Percentiles rank a stretch among this genome's conserved stretches.
Conservation (phyloP, 1,140 invertebrate genomes). For the Hesperophylax magnus region DNA sequence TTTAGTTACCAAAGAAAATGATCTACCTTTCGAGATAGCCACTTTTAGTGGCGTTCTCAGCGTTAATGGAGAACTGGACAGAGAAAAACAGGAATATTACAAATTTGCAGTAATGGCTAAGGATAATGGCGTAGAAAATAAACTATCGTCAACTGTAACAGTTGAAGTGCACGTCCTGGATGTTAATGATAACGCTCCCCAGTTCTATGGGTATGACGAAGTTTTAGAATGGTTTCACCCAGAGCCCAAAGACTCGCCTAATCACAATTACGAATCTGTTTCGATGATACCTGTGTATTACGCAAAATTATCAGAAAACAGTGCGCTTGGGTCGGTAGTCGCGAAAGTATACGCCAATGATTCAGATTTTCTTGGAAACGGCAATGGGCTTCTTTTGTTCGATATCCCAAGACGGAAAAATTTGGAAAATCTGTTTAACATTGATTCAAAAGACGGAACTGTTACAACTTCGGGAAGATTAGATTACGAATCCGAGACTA, state of each 20-base stretch:
- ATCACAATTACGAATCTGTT: conserved; percentile 71
- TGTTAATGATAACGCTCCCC: conserved; percentile 83
- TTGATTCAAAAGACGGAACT: conserved; percentile 85
- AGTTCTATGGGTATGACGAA: conserved; percentile 81
- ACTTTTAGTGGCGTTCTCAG: conserved; percentile 81
- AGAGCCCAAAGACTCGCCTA: conserved; percentile 66
- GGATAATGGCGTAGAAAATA: conserved; percentile 76
- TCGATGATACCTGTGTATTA: conserved; percentile 79
- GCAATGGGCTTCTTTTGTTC: conserved; percentile 85
- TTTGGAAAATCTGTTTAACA: conserved; percentile 78
- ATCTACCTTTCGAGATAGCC: conserved; percentile 82
- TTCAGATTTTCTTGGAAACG: conserved; percentile 86
- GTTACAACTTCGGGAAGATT: conserved; percentile 81
- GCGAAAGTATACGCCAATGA: conserved; percentile 86
- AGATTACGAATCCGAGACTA: conserved; percentile 78
- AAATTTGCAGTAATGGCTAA: conserved; percentile 81
- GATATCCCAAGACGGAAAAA: conserved; percentile 76
- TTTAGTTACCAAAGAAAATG: conserved; percentile 73
- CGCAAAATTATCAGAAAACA: conserved; percentile 78
- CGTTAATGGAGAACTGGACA: conserved; percentile 83
- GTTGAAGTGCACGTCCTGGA: conserved; percentile 86
- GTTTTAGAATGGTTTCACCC: conserved; percentile 67
- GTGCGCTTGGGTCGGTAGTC: conserved; percentile 78
- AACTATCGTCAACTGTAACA: conserved; percentile 79
- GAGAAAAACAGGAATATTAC: conserved; percentile 82